These are phyloP conservation scores for Clytia hemisphaerica DNA, from an alignment of 30 jellyfish, hydroid and myxozoan species.

Conservation along the genomic window DNA sequence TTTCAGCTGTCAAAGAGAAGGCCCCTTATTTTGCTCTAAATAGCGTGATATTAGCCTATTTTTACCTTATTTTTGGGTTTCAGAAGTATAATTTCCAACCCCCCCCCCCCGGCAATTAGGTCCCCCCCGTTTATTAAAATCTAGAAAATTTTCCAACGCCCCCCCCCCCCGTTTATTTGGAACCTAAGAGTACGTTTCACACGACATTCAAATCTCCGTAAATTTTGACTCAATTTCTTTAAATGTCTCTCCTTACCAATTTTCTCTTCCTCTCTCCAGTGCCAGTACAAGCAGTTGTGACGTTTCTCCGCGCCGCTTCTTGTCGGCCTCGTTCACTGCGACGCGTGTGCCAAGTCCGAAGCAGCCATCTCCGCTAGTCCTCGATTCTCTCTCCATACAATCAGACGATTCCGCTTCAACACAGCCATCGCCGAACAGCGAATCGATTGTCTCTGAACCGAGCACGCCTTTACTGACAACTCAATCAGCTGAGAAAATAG, in stretches of 20 bases:
- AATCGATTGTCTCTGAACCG: slow-evolving; percentile 67
- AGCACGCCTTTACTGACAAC: slow-evolving; percentile 56
- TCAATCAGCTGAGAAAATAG: too few relatives aligned
- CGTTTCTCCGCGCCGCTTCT: slow-evolving; percentile 61
- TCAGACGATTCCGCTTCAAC: slow-evolving; percentile 39
- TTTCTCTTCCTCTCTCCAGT: slow-evolving; percentile 27
- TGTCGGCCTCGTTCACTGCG: slow-evolving; percentile 72
- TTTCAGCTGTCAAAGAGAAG: too few relatives aligned
- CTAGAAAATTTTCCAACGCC: too few relatives aligned
- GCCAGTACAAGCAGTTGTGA: slow-evolving; percentile 82
- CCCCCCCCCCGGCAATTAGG: too few relatives aligned
- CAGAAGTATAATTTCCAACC: too few relatives aligned
- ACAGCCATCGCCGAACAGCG: slow-evolving; percentile 29
- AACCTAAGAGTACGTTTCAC: background rate
- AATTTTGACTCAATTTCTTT: background rate
- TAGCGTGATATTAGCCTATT: too few relatives aligned
- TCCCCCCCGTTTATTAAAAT: too few relatives aligned
- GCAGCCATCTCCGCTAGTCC: slow-evolving; percentile 94
- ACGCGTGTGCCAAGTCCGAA: slow-evolving; percentile 97
- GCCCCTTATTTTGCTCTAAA: too few relatives aligned
- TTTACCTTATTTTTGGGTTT: too few relatives aligned
- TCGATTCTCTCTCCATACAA: slow-evolving; percentile 51
- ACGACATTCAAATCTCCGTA: background rate
- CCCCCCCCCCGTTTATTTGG: too few relatives aligned
- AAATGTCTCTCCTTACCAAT: background rate